Evolutionary conservation across 2,888 invertebrate species (phyloP), one percentile per base, ranked within the genome.

Genomic region (Eupithecia abbreviata): DNA sequence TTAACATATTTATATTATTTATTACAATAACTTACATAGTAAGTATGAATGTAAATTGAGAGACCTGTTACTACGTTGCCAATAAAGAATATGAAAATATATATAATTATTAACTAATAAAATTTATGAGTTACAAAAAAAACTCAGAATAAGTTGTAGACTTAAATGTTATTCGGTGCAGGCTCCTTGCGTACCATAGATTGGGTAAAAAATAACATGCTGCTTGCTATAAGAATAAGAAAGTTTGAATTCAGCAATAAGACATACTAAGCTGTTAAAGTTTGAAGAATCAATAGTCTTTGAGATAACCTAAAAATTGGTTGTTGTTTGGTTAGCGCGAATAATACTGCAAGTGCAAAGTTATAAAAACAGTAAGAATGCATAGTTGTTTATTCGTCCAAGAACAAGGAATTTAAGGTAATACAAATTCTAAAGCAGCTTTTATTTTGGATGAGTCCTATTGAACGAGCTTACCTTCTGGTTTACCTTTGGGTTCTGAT

Each of bases 401-500:
- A 62, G 18, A 62, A 30, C 18, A 58, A 58, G 18, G 3, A 18
- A 5, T 15, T 6, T 4, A 30, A 65, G 13, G 13, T 13, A 41
- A 66, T 15, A 15, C 41, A 15, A 42, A 42, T 15, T 6, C 30
- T 13, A 65, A 5, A 15, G 5, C 3, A 6, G 41, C 42, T 42
- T 66, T 42, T 41, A 7, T 2, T 66, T 15, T 42, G 15, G 7
- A 42, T 5, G 5, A 66, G 15, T 15, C 13, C 15, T 0, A 13
- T 65, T 41, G n/a, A 9, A 41, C 65, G 41, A 65, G 15, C 90
- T 84, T 82, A 90, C 91, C 90, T 82, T 89, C 89, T 5, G 78
- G 18, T 62, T 62, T 30, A 18, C 62, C 74, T 83, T 87, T 88
- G 10, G 74, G 68, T 73, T 84, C 80, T n/a, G 78, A 72, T 78